Evolutionary conservation across 2,888 invertebrate species (phyloP), one percentile per base, ranked within the genome.

Genomic region (Rhimphoctona megacephalus): DNA sequence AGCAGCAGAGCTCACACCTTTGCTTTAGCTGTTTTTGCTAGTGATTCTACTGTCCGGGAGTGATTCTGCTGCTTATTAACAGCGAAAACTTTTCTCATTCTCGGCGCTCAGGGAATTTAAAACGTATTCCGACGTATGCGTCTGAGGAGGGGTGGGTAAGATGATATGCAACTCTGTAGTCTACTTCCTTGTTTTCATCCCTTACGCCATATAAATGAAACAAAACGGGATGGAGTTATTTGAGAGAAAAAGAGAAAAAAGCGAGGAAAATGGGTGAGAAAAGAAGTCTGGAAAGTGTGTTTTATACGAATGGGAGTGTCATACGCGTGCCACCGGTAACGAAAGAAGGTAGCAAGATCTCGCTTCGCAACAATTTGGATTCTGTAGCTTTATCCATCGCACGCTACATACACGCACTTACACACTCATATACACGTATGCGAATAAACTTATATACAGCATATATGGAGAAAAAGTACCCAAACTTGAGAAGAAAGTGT

Each of bases 21-120:
- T 49, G 46, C 76, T 46, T 30, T 61, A 61, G 57, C 49, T 64
- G 66, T 2, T 64, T 77, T 49, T 2, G 64, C 17, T n/a, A 30
- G 17, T 33, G 39, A n/a, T 43, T 39, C 33, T n/a, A 30, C 57
- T 76, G 54, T 67, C 36, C 52, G 70, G 72, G 78, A 64, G 30
- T 64, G 25, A 72, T 87, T 83, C 85, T 89, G 86, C 89, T 89
- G 91, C 91, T 92, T 92, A 93, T 93, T 92, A 90, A 87, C 88
- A 88, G 88, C 73, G 86, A 87, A 92, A 93, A 93, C 92, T 93
- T 93, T 93, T 93, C 92, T 93, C 92, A 93, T 93, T 92, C 89
- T 61, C 90, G 89, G 85, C 79, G 83, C 87, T 85, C 84, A 83
- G 85, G 66, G 81, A 90, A 90, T 90, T 90, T 83, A 88, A 88